phyloP scores from a whole-genome alignment of 2,888 invertebrate genomes.

The Ryuthela nishihirai region DNA sequence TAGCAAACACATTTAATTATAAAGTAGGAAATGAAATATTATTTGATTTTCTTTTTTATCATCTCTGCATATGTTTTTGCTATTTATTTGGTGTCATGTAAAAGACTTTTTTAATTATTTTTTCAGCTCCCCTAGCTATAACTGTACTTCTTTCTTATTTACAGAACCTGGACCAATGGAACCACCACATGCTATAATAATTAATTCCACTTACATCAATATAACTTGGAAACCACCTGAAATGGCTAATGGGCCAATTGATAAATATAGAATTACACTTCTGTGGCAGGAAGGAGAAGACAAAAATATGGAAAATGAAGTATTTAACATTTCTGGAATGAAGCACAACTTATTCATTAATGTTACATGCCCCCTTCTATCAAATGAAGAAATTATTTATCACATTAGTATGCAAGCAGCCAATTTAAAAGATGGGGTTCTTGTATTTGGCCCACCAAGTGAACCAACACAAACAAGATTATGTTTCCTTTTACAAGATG shows the following conservation, averaged over 20 bases:
- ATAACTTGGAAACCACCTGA: slow-evolving; percentile 31
- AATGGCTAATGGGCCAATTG: slow-evolving; percentile 28
- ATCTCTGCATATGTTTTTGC: too few relatives aligned
- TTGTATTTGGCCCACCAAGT: slow-evolving; percentile 14
- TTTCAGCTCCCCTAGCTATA: background rate
- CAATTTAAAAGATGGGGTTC: slow-evolving; percentile 6
- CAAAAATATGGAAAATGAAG: background rate
- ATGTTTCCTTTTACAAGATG: slow-evolving; percentile 6
- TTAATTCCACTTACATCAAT: slow-evolving; percentile 9
- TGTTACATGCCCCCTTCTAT: background rate
- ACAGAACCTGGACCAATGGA: slow-evolving; percentile 15
- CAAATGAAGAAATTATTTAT: background rate
- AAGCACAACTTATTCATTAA: slow-evolving; percentile 5
- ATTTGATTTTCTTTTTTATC: too few relatives aligned
- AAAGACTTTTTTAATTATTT: background rate
- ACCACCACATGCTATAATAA: slow-evolving; percentile 18
- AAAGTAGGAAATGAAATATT: too few relatives aligned
- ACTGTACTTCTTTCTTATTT: background rate
- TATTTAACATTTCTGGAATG: slow-evolving; percentile 16
- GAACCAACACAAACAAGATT: slow-evolving; percentile 3
- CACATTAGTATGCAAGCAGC: slow-evolving; percentile 15
- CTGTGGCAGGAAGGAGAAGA: background rate
- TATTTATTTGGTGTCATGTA: too few relatives aligned
- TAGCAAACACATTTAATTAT: too few relatives aligned
- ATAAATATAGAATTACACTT: slow-evolving; percentile 16